Base-by-base conservation (phyloP, 2,797 vertebrate genomes). In the Sternarchorhynchus goeldii region DNA sequence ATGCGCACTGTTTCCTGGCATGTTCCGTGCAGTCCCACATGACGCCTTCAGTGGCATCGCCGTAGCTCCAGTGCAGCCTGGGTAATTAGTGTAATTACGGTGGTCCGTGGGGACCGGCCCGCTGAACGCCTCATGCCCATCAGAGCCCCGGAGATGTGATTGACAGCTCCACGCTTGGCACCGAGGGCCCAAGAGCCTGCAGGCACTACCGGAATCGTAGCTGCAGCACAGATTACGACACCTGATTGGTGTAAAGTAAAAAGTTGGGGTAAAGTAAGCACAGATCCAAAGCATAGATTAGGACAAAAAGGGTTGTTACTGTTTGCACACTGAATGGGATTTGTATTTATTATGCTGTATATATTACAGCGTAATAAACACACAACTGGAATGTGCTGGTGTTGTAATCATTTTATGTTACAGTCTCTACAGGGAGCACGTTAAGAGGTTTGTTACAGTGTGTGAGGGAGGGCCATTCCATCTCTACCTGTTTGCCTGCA, bases 21-120 rank as follows among this genome's bases (percentile, higher is more conserved):
- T 82, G n/a, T 82, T 87, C 89, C 87, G 83, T 41, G 81, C 60
- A 85, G 87, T 90, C 88, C 87, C 86, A 83, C 70, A 82, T 86
- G 89, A 91, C 88, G 70, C 29, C 87, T 87, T 90, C 89, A 88
- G 88, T 89, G 87, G 87, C 60, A 88, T 90, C 39, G 10, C 6
- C 1, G 39, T 41, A 41, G 6, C 39, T 6, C 8, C 39, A 50
- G 87, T 90, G 87, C 84, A 89, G 89, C 81, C 78, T 83, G 89
- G 90, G 89, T 90, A 91, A 93, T 93, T 93, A 91, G 90, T 87
- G 90, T 92, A 91, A 92, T 92, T 91, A 91, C 88, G 83, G 86
- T 79, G 78, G 90, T 91, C 90, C 90, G 84, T 87, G 66, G 90
- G 91, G 91, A 89, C 87, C 76, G 79, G 83, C 83, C 87, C 31